Conservation (phyloP, 2,113 vertebrate genomes). For the Dromaius novaehollandiae region DNA sequence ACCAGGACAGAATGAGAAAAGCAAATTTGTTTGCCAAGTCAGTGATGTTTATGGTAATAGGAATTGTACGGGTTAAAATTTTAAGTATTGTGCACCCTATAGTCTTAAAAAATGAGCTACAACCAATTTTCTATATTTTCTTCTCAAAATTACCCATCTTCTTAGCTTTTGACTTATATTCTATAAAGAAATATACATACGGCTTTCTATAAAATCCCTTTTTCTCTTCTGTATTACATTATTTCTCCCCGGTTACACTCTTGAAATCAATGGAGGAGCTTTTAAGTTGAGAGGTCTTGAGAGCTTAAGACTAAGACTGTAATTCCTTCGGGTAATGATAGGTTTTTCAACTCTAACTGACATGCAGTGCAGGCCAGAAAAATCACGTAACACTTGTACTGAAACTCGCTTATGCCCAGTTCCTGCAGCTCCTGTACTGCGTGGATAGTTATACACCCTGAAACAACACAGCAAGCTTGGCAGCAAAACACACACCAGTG, state of each 20-base stretch:
- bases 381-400: not conserved
- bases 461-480: not conserved
- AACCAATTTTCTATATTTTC: not conserved
- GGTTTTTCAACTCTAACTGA: not conserved
- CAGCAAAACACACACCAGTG: not conserved
- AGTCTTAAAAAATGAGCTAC: not conserved
- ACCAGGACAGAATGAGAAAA: not conserved
- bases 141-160: not conserved
- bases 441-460: not conserved
- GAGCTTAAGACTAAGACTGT: not conserved
- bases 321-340: not conserved
- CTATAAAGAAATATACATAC: not conserved
- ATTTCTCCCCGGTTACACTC: not conserved
- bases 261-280: not conserved
- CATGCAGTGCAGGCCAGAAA: not conserved
- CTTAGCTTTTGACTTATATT: not conserved
- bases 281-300: not conserved
- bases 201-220: not conserved
- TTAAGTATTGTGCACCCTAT: not conserved
- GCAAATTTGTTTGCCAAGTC: not conserved
- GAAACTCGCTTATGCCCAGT: accelerated
- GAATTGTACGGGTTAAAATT: not conserved
- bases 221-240: not conserved
- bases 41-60: not conserved
- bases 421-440: not conserved